Evolutionary conservation across 1,140 invertebrate species (phyloP).

Genomic region (Elysia chlorotica): DNA sequence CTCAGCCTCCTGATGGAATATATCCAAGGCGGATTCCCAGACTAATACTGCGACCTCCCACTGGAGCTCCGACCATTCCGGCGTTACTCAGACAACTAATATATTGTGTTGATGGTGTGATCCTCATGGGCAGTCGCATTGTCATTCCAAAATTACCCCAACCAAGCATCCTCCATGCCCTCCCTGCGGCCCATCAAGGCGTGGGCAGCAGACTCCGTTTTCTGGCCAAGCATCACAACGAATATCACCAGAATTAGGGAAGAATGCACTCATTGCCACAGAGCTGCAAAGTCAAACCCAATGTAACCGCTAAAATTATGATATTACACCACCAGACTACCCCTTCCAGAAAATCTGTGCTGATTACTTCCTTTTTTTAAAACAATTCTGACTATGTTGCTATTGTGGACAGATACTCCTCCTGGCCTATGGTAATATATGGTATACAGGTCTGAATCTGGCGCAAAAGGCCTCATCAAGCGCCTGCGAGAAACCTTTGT

Average conservation of each 20-base stretch:
- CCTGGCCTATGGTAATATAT: constrained; percentile 24
- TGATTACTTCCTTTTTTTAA: constrained; percentile 19
- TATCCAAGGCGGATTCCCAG: constrained; percentile 20
- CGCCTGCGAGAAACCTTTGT: constrained; percentile 21
- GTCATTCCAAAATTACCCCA: constrained; percentile 8
- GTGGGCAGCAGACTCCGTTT: constrained; percentile 21
- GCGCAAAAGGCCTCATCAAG: constrained; percentile 14
- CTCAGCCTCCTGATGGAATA: constrained; percentile 8
- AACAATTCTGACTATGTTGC: constrained; percentile 9
- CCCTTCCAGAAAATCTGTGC: constrained; percentile 29
- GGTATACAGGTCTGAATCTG: constrained; percentile 20
- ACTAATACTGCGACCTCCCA: constrained; percentile 14
- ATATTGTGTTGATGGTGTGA: constrained; percentile 18
- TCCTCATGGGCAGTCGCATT: constrained; percentile 19
- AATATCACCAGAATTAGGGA: constrained; percentile 24
- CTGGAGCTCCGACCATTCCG: constrained; percentile 7
- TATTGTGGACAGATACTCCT: constrained; percentile 17
- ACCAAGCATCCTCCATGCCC: not conserved
- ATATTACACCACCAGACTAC: constrained; percentile 22
- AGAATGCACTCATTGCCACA: constrained; percentile 30
- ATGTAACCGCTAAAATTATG: constrained; percentile 24
- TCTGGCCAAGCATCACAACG: constrained; percentile 12
- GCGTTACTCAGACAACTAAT: constrained; percentile 17
- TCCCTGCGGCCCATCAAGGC: constrained; percentile 33
- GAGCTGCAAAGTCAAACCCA: constrained; percentile 28